A percentile compares a stretch with the other conserved stretches of the same genome.
phyloP scores from a whole-genome alignment of 1,140 invertebrate species.

The Cydia splendana region DNA sequence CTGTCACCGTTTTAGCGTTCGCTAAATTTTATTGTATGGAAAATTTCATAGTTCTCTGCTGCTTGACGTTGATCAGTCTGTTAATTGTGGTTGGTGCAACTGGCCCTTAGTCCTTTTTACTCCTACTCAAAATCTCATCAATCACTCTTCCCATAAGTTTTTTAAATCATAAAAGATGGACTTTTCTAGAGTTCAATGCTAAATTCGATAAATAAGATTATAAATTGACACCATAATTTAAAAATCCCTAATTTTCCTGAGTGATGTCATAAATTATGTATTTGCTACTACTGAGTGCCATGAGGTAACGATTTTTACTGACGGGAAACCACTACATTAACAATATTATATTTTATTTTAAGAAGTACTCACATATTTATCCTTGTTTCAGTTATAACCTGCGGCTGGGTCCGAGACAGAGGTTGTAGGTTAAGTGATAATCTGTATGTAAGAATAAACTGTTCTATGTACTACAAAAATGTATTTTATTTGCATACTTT shows the following conservation, averaged over 20 bases:
- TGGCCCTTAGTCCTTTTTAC: background rate
- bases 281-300: conserved; percentile 78
- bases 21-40: too few relatives aligned
- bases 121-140: background rate
- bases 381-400: conserved; percentile 67
- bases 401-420: conserved; percentile 48
- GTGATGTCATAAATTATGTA: conserved; percentile 68
- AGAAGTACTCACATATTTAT: conserved; percentile 42
- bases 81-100: too few relatives aligned
- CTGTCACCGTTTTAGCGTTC: too few relatives aligned
- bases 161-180: too few relatives aligned
- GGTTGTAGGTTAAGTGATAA: conserved; percentile 31
- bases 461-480: conserved; percentile 13
- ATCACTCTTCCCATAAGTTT: too few relatives aligned
- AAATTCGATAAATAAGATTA: too few relatives aligned
- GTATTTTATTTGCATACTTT: background rate
- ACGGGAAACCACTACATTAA: conserved; percentile 35
- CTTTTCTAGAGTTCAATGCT: too few relatives aligned
- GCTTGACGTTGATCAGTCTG: too few relatives aligned
- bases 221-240: conserved; percentile 11
- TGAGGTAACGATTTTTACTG: conserved; percentile 63
- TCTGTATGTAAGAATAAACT: conserved; percentile 23
- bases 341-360: conserved; percentile 30
- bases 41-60: too few relatives aligned
- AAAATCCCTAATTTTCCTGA: conserved; percentile 33